These are phyloP conservation scores for Carlito syrichta DNA, from an alignment of 2,113 vertebrate genomes.

Conservation along the genomic window DNA sequence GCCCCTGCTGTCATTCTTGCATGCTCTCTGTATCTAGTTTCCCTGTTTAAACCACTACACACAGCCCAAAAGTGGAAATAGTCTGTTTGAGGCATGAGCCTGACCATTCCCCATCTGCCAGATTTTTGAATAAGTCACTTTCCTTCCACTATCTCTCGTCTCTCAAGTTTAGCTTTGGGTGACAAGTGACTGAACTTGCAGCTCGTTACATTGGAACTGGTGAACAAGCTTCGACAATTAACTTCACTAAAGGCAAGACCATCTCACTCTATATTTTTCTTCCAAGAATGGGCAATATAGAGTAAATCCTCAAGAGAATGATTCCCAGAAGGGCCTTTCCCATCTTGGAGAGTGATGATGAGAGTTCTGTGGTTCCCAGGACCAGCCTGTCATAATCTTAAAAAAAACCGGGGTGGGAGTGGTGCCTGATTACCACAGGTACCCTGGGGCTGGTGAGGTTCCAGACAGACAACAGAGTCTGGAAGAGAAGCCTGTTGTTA, in stretches of 20 bases:
- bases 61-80: too few relatives aligned
- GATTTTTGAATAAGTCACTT: too few relatives aligned
- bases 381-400: not conserved
- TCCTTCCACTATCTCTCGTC: too few relatives aligned
- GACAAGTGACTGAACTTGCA: too few relatives aligned
- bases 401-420: too few relatives aligned
- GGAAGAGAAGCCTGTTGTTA: not conserved
- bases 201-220: too few relatives aligned
- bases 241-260: not conserved
- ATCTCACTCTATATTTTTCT: not conserved
- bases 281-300: not conserved
- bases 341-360: not conserved
- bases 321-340: not conserved
- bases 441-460: not conserved
- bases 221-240: not conserved
- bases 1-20: too few relatives aligned
- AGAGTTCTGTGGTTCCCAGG: not conserved
- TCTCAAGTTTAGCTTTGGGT: too few relatives aligned
- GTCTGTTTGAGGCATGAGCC: too few relatives aligned
- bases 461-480: not conserved
- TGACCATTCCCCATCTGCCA: too few relatives aligned
- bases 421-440: not conserved
- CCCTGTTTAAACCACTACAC: too few relatives aligned
- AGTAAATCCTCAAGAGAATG: not conserved
- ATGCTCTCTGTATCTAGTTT: too few relatives aligned